Conservation (phyloP, 2,888 invertebrate species). For the Cordilura impudica region DNA sequence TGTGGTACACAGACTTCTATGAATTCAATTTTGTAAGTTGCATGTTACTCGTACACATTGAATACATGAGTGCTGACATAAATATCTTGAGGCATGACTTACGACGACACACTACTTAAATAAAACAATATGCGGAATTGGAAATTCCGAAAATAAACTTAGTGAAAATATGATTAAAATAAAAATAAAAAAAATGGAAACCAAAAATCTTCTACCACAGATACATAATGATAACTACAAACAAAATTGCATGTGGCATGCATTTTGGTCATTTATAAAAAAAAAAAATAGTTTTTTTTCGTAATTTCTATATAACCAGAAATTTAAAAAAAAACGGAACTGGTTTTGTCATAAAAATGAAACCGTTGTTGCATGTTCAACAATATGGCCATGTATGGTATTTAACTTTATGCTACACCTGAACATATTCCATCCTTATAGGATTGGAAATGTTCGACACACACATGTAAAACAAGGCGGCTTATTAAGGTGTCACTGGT, state of each 20-base stretch:
- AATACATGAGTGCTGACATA: constrained; percentile 55
- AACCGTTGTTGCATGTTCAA: constrained; percentile 14
- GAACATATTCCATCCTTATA: neutral
- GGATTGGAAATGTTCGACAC: neutral
- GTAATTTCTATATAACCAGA: neutral
- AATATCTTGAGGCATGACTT: constrained; percentile 52
- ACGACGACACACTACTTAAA: constrained; percentile 23
- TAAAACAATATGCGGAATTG: constrained; percentile 19
- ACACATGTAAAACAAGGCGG: neutral
- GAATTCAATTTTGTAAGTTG: constrained; percentile 13
- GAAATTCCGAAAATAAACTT: neutral
- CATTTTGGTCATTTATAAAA: too few species aligned
- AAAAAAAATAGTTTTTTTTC: too few species aligned
- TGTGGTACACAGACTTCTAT: neutral
- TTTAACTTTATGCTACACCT: neutral
- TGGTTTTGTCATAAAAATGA: constrained; percentile 9
- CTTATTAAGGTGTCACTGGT: constrained; percentile 21
- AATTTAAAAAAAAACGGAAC: neutral
- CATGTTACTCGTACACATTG: constrained; percentile 35
- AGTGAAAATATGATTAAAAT: neutral
- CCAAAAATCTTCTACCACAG: neutral
- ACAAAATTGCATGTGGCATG: constrained; percentile 28
- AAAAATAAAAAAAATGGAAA: neutral
- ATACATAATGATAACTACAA: neutral
- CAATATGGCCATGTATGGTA: neutral